Percentiles rank a stretch among this genome's conserved stretches.
Evolutionary conservation across 1,140 invertebrate species (phyloP).

Genomic region (Nasonia giraulti): DNA sequence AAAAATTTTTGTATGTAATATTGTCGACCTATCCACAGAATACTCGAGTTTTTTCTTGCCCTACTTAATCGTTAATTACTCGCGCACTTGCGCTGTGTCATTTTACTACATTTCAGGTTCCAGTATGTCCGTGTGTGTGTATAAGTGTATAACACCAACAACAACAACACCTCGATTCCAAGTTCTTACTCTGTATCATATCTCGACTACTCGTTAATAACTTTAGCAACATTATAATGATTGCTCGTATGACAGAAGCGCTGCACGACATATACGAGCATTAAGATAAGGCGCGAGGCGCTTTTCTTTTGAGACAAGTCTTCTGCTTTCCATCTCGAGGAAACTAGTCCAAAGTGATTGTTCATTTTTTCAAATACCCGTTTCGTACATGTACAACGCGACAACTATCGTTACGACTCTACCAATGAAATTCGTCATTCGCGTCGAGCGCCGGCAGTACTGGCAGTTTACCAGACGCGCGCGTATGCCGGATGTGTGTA

Average conservation of each 20-base stretch:
- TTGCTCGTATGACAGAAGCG: no score
- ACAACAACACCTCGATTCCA: background rate
- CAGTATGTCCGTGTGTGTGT: background rate
- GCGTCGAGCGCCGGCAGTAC: slow-evolving; percentile 2
- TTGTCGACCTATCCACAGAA: slow-evolving; percentile 39
- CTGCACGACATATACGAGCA: background rate
- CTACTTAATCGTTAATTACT: slow-evolving; percentile 28
- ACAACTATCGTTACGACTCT: background rate
- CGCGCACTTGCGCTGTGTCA: background rate
- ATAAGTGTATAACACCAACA: background rate
- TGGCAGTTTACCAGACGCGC: background rate
- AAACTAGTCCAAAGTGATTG: slow-evolving; percentile 5
- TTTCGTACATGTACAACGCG: background rate
- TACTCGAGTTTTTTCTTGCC: slow-evolving; percentile 35
- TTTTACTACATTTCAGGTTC: background rate
- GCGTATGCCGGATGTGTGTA: background rate
- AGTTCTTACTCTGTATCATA: background rate
- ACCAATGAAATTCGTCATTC: background rate
- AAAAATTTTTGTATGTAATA: slow-evolving; percentile 31
- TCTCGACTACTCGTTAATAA: background rate
- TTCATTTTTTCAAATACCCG: background rate
- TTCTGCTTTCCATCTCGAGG: background rate
- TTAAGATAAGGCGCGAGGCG: background rate
- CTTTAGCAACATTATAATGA: no score
- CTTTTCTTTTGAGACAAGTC: background rate